These are phyloP conservation scores for Helicoverpa zea DNA, from an alignment of 1,140 invertebrate genomes.

Conservation along the genomic window DNA sequence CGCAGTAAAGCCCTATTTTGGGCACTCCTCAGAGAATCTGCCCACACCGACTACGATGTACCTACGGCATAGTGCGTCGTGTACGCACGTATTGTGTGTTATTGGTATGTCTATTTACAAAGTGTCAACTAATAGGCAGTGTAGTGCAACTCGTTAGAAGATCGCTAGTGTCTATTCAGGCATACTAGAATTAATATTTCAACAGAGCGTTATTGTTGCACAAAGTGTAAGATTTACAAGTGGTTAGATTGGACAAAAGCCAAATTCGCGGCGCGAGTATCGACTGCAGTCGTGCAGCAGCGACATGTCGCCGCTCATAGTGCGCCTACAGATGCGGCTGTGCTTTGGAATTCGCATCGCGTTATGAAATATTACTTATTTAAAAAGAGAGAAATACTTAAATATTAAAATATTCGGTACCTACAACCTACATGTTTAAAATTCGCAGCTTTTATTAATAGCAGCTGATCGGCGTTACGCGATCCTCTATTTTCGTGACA, in stretches of 20 bases:
- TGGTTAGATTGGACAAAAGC: conserved; percentile 10
- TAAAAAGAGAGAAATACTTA: conserved; percentile 14
- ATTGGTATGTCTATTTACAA: neutral
- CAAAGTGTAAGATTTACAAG: conserved; percentile 23
- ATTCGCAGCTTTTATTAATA: neutral
- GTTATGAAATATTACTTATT: neutral
- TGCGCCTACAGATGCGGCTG: no score
- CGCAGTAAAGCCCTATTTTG: no score
- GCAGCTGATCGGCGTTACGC: conserved; percentile 1
- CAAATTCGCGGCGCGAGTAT: neutral
- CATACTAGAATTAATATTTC: neutral
- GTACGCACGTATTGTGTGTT: neutral
- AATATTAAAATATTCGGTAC: neutral
- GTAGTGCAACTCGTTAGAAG: neutral
- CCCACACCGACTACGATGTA: no score
- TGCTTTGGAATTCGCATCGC: no score
- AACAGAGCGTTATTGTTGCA: conserved; percentile 23
- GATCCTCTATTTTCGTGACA: conserved; percentile 24
- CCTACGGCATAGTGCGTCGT: no score
- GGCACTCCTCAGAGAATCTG: no score
- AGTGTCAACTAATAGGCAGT: neutral
- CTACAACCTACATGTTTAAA: no score
- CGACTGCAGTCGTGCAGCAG: neutral
- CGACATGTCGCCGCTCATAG: no score
- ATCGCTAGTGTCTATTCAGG: neutral